Percentiles rank a stretch among this genome's conserved stretches.
These are phyloP conservation scores for Eufriesea mexicana DNA, from an alignment of 1,140 invertebrate genomes.

Conservation along the genomic window DNA sequence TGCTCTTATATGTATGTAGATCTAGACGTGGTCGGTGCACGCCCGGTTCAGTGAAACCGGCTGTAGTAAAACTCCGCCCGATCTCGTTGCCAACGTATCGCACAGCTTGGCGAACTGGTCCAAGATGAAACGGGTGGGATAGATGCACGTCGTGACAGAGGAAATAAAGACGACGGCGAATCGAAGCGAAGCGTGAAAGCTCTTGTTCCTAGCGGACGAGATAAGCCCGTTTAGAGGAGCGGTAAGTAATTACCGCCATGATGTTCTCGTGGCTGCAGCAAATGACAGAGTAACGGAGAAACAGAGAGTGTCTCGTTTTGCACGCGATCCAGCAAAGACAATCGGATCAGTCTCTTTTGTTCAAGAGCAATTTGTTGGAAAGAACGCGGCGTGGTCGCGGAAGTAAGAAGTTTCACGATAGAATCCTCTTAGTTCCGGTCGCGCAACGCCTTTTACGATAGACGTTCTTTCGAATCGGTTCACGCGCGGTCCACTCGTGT, in stretches of 20 bases:
- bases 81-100: background rate
- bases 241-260: background rate
- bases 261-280: background rate
- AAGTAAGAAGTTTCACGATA: constrained; percentile 51
- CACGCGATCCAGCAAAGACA: constrained; percentile 8
- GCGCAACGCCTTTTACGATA: constrained; percentile 46
- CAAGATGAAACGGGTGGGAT: constrained; percentile 2
- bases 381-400: constrained; percentile 15
- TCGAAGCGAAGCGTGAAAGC: constrained; percentile 38
- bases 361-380: constrained; percentile 7
- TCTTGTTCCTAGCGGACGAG: background rate
- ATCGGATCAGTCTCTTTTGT: background rate
- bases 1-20: constrained; percentile 66
- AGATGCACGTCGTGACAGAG: constrained; percentile 37
- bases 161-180: constrained; percentile 26
- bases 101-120: constrained; percentile 10
- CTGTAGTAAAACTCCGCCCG: constrained; percentile 33
- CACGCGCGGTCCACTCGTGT: constrained; percentile 18
- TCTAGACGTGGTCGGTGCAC: constrained; percentile 43
- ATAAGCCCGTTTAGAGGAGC: background rate
- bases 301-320: background rate
- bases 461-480: background rate
- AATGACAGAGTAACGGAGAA: background rate
- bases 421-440: constrained; percentile 45
- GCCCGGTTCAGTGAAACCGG: constrained; percentile 73